Evolutionary conservation across 1,140 invertebrate species (phyloP).

Genomic region (Gryon sp.): DNA sequence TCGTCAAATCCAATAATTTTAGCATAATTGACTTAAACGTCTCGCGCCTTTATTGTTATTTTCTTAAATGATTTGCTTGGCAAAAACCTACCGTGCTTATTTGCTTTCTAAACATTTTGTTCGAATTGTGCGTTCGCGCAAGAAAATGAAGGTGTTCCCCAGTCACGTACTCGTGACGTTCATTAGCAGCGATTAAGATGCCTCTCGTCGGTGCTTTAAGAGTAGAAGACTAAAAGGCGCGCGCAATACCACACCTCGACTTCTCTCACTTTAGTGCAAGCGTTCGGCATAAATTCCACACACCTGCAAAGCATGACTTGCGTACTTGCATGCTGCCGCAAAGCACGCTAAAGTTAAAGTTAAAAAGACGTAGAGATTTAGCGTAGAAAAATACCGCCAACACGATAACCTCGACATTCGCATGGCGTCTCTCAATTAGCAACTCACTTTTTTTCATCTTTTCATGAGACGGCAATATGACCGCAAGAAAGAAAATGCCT

Average conservation of each 20-base stretch:
- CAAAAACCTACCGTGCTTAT: conserved; percentile 25
- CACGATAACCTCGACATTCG: conserved; percentile 36
- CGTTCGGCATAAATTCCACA: conserved; percentile 61
- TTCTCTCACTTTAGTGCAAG: conserved; percentile 44
- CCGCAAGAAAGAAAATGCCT: conserved; percentile 14
- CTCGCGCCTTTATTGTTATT: too few relatives aligned
- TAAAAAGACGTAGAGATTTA: too few relatives aligned
- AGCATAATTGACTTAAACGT: too few relatives aligned
- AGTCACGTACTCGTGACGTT: conserved; percentile 66
- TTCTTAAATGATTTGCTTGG: too few relatives aligned
- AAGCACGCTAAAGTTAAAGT: conserved; percentile 33
- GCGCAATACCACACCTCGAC: conserved; percentile 61
- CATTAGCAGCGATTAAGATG: conserved; percentile 73
- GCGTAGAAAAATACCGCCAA: conserved; percentile 23
- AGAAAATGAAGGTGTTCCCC: conserved; percentile 56
- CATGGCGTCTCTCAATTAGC: conserved; percentile 48
- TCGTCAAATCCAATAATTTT: too few relatives aligned
- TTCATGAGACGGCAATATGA: conserved; percentile 7
- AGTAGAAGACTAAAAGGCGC: conserved; percentile 56
- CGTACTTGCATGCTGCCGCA: conserved; percentile 39
- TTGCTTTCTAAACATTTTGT: conserved; percentile 47
- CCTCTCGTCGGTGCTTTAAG: conserved; percentile 60
- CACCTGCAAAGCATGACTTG: conserved; percentile 57
- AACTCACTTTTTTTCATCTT: conserved; percentile 47
- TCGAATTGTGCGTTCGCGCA: conserved; percentile 8